Evolutionary conservation across 2,797 vertebrate genomes (phyloP), one percentile per base, ranked within the genome.

Genomic region (Phataginus tricuspis): DNA sequence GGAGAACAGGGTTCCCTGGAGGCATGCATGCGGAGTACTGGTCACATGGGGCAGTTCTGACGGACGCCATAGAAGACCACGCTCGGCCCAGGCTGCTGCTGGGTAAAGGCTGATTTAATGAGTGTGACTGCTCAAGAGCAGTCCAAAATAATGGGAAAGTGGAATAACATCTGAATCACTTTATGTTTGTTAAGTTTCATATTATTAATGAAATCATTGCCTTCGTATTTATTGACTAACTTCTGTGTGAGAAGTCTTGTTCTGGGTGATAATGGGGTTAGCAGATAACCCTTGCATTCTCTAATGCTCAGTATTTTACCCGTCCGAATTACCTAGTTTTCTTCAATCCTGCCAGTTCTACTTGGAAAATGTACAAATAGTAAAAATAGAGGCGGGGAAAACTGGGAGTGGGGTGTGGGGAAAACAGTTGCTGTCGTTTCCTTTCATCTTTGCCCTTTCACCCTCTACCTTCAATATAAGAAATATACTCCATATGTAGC

Each of bases 321-420:
- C 21, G 4, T 66, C 37, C 75, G 3, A 18, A 19, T 89, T 57
- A 82, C 7, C 27, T 74, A 51, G 9, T 90, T 87, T 45, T 45
- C 11, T 45, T 92, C 8, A 19, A 29, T 78, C 4, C 19, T 64
- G 3, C 13, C 39, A 25, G 29, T 80, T 94, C 16, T 53, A 79
- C 21, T 74, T 82, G n/a, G 25, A 61, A 90, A 91, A 75, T 79
- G 34, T 29, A 29, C 29, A 96, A 39, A 83, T 42, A 91, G 39
- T 53, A 66, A 78, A 86, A 77, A 51, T 90, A 39, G 49, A 95
- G 53, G 5, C 63, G 68, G 51, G 21, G 7, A 39, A 57, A 88
- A 55, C 45, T 90, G 83, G 34, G 34, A 31, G 23, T 55, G 77
- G 87, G n/a, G 51, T 37, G 82, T 27, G 45, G 55, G 21, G 53